Percentiles rank a stretch among this genome's conserved stretches.
These are phyloP conservation scores for Enteromius mattozi DNA, from an alignment of 2,797 vertebrate species.

Conservation along the genomic window DNA sequence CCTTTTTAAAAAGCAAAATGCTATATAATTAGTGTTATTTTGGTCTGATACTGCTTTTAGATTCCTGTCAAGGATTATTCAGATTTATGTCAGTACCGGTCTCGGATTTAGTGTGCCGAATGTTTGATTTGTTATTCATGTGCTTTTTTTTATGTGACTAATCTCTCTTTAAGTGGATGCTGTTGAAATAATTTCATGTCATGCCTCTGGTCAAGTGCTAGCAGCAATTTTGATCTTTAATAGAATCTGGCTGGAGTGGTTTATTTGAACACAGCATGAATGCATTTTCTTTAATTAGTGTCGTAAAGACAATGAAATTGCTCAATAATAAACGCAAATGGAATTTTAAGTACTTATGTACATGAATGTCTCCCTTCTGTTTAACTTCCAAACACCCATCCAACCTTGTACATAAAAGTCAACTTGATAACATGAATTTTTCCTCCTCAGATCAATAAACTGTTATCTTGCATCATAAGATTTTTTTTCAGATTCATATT, in stretches of 20 bases:
- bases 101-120: conserved; percentile 13
- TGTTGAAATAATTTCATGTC: conserved; percentile 40
- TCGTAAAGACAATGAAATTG: conserved; percentile 1
- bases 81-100: conserved; percentile 17
- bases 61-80: conserved; percentile 15
- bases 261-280: conserved; percentile 38
- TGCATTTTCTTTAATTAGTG: conserved; percentile 20
- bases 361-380: neutral
- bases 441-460: neutral
- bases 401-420: neutral
- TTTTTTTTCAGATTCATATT: conserved; percentile 22
- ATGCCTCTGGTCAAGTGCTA: conserved; percentile 30
- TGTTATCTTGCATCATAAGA: neutral
- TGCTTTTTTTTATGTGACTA: conserved; percentile 27
- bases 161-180: conserved; percentile 39
- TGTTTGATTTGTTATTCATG: conserved; percentile 23
- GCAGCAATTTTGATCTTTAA: conserved; percentile 32
- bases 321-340: conserved; percentile 20
- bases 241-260: conserved; percentile 17
- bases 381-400: conserved; percentile 6
- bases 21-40: conserved; percentile 5
- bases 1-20: conserved; percentile 12
- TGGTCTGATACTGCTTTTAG: neutral
- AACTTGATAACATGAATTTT: conserved; percentile 1
- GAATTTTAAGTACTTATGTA: conserved; percentile 20